Evolutionary conservation across 2,797 vertebrate species (phyloP), one percentile per base, ranked within the genome.

Genomic region (Sebastes umbrosus): DNA sequence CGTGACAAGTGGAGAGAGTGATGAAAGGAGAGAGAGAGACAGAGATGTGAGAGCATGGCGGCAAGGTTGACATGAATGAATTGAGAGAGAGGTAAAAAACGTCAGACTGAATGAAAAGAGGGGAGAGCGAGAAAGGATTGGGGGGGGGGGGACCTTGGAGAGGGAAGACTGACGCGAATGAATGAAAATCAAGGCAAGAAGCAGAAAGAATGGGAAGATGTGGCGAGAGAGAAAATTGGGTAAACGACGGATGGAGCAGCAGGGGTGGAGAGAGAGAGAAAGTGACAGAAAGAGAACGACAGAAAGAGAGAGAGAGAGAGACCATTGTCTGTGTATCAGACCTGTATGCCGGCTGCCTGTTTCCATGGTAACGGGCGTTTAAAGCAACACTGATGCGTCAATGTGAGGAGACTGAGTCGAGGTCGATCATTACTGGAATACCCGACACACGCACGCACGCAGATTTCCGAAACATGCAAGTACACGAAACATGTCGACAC

Each of bases 281-380:
- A 86, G 25, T 55, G 78, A 84, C 69, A 73, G 70, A 75, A 16
- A 31, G 39, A 76, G 80, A 75, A n/a, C 20, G 65, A 77, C 16
- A 68, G 22, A 65, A 1, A 14, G 13, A 39, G 36, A 65, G 39
- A 34, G 34, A 36, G 87, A 77, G 85, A 83, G 88, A 84, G 87
- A 85, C 69, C 87, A 92, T 94, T 93, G 90, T 95, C 90, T 94
- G 86, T 84, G 89, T 88, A 83, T 62, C 85, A 91, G 92, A 93
- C 91, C 90, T 92, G 82, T 90, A 77, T 88, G 91, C 92, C 31
- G 83, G 91, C 84, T 91, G 92, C 94, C 89, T 94, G 95, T 96
- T 95, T 94, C 95, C 93, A 96, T 96, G 93, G 96, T 91, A 95
- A 96, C 95, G 82, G 88, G 93, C 92, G 87, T 95, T 94, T 92